Conservation (phyloP, 2,797 vertebrate genomes). For the Propithecus perrieri region DNA sequence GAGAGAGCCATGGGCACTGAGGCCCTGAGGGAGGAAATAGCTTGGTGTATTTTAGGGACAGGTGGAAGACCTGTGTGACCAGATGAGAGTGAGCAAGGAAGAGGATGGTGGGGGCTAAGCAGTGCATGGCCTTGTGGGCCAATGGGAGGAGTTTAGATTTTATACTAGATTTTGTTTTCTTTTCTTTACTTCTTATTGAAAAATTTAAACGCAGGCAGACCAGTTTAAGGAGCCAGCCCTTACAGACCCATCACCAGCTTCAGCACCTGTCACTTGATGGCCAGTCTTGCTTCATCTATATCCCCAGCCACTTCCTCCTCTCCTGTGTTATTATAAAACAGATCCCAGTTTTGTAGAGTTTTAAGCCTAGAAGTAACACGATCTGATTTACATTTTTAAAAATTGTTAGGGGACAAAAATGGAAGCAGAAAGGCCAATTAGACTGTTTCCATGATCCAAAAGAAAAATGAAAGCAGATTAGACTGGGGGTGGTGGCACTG, state of each 20-base stretch:
- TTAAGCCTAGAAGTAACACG: neutral
- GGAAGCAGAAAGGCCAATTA: neutral
- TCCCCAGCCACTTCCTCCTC: neutral
- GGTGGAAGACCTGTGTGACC: neutral
- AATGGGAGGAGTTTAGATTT: neutral
- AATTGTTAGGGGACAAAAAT: neutral
- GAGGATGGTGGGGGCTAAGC: neutral
- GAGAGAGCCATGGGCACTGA: neutral
- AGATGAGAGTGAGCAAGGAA: neutral
- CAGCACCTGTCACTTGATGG: neutral
- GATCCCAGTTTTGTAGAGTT: neutral
- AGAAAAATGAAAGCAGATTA: neutral
- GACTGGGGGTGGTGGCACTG: too few species aligned
- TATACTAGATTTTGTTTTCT: neutral
- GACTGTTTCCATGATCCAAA: neutral
- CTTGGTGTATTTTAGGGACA: neutral
- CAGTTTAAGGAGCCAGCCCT: neutral
- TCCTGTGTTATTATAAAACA: neutral
- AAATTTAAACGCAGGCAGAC: neutral
- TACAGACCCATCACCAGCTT: neutral
- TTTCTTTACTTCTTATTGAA: neutral
- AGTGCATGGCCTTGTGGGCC: rapidly evolving
- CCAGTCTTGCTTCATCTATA: neutral
- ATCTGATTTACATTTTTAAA: neutral
- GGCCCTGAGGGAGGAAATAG: neutral